Percentiles rank a stretch among this genome's conserved stretches.
phyloP scores from a whole-genome alignment of 1,140 invertebrate genomes.

The Melanaphis sacchari region DNA sequence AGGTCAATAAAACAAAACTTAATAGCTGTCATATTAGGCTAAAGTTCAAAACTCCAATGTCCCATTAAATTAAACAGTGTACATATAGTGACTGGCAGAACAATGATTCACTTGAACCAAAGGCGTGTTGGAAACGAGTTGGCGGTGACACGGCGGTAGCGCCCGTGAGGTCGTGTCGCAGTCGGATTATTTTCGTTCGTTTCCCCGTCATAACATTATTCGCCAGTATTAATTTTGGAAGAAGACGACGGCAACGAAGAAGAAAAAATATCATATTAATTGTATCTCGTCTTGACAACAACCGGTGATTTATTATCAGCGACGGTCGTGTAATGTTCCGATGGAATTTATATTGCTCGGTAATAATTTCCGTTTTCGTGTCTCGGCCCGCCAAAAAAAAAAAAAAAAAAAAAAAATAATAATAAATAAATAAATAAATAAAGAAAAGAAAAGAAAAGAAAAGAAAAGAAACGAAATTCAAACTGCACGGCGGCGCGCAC shows the following conservation, averaged over 20 bases:
- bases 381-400: conserved; percentile 30
- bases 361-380: conserved; percentile 54
- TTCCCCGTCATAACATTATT: conserved; percentile 15
- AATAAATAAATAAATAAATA: not conserved
- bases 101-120: not conserved
- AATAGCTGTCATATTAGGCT: conserved; percentile 45
- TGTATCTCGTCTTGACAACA: conserved; percentile 52
- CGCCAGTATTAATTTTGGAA: conserved; percentile 52
- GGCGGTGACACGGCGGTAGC: not conserved
- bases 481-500: not conserved
- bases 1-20: conserved; percentile 42
- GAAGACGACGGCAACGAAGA: not conserved
- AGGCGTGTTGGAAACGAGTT: conserved; percentile 14
- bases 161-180: not conserved
- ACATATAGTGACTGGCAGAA: not conserved
- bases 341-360: conserved; percentile 50
- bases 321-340: conserved; percentile 13
- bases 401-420: not conserved
- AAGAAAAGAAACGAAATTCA: conserved; percentile 30
- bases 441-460: not conserved
- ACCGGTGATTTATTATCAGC: conserved; percentile 53
- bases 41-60: conserved; percentile 43
- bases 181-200: conserved; percentile 32
- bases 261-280: conserved; percentile 47
- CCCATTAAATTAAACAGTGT: conserved; percentile 40